Base-by-base conservation (phyloP, 2,113 vertebrate genomes). In the Geothlypis trichas region DNA sequence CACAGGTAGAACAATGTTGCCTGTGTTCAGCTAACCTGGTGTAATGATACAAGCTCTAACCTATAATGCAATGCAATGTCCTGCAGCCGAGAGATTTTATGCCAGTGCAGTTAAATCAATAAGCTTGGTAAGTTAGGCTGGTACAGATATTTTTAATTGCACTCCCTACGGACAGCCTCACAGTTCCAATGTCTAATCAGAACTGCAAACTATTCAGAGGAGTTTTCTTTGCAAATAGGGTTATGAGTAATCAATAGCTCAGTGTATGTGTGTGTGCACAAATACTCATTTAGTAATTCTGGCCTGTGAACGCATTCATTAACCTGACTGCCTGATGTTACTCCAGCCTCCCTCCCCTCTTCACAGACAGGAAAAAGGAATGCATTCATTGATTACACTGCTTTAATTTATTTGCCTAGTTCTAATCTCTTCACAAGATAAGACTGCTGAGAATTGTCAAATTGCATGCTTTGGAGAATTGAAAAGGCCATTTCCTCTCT, bases 381-480 rank as follows among this genome's bases (percentile, higher is more conserved):
- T 67, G 68, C 63, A 59, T 88, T 73, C 91, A 94, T 95, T 91
- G 94, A 93, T 95, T 91, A 63, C 42, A 22, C 42, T 73, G 46
- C 82, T 94, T 83, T 96, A 95, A 94, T 94, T 96, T 94, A 91
- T 95, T 94, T 90, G 67, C 85, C 72, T 63, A 17, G 30, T 59
- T 95, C 71, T 90, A 91, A 93, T 83, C 87, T 91, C 78, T 57
- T 42, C 0, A 4, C 30, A 63, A 95, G 90, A 94, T 88, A 90
- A 94, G 75, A 66, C 74, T 90, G 78, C 79, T 94, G 44, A 93
- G 82, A 93, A 84, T 72, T 93, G 75, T 71, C 63, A 80, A 88
- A 90, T 44, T 73, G 63, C 55, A 37, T 82, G 39, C 78, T 87
- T 85, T 73, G 67, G 54, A 91, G 78, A 94, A 89, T 1, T 75